phyloP scores from a whole-genome alignment of 2,113 vertebrate genomes.

The Vanacampus margaritifer region DNA sequence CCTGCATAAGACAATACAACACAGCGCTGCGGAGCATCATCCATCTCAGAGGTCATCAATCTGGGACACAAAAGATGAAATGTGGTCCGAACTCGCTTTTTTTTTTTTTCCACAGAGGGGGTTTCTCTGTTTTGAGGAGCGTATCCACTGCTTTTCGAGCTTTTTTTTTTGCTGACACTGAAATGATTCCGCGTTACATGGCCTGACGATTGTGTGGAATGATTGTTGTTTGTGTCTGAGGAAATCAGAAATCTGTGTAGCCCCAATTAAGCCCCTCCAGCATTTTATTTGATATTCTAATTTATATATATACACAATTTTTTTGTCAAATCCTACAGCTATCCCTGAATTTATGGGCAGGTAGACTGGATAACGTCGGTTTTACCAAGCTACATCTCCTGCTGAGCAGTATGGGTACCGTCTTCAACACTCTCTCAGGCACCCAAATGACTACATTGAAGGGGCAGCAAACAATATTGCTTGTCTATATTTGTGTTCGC shows the following conservation, averaged over 20 bases:
- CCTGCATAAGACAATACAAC: slow-evolving; percentile 70
- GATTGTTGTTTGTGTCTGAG: background rate
- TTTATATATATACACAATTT: too few relatives aligned
- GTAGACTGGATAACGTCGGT: too few relatives aligned
- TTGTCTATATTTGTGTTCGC: background rate
- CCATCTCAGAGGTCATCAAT: slow-evolving; percentile 75
- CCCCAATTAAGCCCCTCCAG: too few relatives aligned
- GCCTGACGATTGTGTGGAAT: background rate
- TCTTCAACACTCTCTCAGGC: background rate
- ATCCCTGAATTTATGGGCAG: too few relatives aligned
- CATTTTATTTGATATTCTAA: too few relatives aligned
- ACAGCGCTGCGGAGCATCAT: slow-evolving; percentile 73
- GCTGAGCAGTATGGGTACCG: too few relatives aligned
- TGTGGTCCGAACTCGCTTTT: slow-evolving; percentile 50
- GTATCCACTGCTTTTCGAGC: slow-evolving; percentile 17
- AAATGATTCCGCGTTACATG: background rate
- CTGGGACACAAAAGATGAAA: slow-evolving; percentile 76
- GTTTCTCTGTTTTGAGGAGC: slow-evolving; percentile 49
- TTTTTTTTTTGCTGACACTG: slow-evolving; percentile 26
- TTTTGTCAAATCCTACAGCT: too few relatives aligned
- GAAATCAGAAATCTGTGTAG: background rate
- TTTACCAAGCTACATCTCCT: background rate
- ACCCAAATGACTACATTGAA: too few relatives aligned
- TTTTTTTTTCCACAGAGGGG: slow-evolving; percentile 28
- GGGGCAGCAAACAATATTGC: background rate